Percentiles rank a stretch among this genome's conserved stretches.
These are phyloP conservation scores for Halocynthia roretzi DNA, from an alignment of 23 tunicate species.

Conservation along the genomic window DNA sequence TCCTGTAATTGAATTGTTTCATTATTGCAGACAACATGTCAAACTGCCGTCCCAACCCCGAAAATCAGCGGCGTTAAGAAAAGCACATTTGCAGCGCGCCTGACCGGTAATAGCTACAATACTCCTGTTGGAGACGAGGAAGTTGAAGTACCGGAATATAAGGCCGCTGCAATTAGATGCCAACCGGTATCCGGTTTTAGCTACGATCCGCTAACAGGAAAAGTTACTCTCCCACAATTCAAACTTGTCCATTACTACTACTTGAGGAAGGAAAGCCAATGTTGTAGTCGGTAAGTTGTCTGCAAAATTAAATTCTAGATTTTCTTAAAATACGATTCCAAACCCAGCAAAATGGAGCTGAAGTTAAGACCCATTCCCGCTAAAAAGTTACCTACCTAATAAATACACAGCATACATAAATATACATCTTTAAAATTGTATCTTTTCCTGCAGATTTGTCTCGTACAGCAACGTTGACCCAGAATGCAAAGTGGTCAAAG, in stretches of 20 bases:
- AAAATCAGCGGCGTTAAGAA: background rate
- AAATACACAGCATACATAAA: no score
- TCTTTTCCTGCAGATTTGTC: no score
- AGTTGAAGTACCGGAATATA: background rate
- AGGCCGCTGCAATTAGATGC: slow-evolving; percentile 1
- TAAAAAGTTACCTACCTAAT: no score
- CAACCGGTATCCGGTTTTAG: background rate
- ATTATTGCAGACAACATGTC: background rate
- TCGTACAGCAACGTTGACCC: no score
- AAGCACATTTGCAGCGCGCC: background rate
- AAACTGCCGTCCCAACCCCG: background rate
- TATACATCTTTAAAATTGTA: no score
- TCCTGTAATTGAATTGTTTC: background rate
- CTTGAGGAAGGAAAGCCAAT: background rate
- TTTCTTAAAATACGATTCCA: no score
- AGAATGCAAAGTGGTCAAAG: no score
- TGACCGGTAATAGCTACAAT: background rate
- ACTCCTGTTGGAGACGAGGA: background rate
- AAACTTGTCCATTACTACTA: background rate
- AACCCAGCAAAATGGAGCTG: no score
- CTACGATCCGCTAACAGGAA: background rate
- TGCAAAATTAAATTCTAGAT: no score
- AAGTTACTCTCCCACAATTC: background rate
- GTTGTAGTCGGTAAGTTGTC: background rate
- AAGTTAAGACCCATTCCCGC: no score